These are phyloP conservation scores for Blennius ocellaris DNA, from an alignment of 2,113 vertebrate species.

Conservation along the genomic window DNA sequence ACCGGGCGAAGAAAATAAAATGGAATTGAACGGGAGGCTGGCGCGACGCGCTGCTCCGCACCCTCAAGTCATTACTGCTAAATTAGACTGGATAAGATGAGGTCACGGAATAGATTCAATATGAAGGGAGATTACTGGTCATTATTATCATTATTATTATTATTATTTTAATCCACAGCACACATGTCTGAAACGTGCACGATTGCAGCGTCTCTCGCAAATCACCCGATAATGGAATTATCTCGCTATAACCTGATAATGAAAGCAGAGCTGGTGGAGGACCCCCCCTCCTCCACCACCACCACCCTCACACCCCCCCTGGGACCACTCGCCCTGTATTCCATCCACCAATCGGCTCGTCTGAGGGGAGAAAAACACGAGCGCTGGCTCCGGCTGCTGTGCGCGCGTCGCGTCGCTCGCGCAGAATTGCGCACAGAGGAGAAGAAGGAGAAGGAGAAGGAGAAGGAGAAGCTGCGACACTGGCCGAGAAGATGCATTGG, in stretches of 20 bases:
- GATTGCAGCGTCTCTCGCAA: not conserved
- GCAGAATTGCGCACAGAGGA: conserved; percentile 55
- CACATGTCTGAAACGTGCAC: too few species aligned
- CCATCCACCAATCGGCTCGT: conserved; percentile 62
- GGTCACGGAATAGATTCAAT: too few species aligned
- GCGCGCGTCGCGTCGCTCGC: conserved; percentile 62
- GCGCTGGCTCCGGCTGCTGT: conserved; percentile 29
- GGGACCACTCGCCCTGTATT: conserved; percentile 27
- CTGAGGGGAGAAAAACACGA: conserved; percentile 43
- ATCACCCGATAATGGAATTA: conserved; percentile 27
- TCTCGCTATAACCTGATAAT: conserved; percentile 33
- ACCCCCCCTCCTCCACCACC: too few species aligned
- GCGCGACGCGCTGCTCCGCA: not conserved
- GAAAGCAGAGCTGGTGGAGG: conserved; percentile 19
- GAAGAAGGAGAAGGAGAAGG: too few species aligned
- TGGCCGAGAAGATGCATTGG: conserved; percentile 67
- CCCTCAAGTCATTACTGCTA: too few species aligned
- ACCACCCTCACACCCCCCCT: too few species aligned
- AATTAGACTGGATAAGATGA: too few species aligned
- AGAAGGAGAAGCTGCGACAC: conserved; percentile 66
- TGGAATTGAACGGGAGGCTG: not conserved
- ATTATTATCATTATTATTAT: too few species aligned
- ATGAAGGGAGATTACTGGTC: too few species aligned
- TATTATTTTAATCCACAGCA: too few species aligned
- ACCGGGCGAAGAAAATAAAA: not conserved